Percentiles rank a stretch among this genome's conserved stretches.
Conservation (phyloP, 1,140 invertebrate species). For the Bactericera cockerelli region DNA sequence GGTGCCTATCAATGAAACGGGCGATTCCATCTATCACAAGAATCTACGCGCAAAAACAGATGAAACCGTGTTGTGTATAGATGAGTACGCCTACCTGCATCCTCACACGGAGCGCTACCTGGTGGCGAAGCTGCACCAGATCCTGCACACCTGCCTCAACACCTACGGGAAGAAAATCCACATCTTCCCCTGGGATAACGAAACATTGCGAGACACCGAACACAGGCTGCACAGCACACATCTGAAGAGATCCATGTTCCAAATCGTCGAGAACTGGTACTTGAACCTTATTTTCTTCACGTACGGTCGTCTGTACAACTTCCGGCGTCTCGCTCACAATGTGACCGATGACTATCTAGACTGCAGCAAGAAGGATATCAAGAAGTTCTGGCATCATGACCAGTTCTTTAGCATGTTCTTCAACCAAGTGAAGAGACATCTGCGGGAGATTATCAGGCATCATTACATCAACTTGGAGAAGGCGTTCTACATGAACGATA, state of each 20-base stretch:
- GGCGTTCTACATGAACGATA: not conserved
- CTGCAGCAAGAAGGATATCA: not conserved
- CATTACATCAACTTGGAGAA: not conserved
- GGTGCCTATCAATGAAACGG: not conserved
- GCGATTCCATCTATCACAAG: not conserved
- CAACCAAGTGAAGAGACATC: not conserved
- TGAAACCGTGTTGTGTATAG: not conserved
- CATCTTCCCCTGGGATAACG: not conserved
- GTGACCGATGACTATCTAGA: not conserved
- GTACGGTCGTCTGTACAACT: not conserved
- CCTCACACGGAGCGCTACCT: not conserved
- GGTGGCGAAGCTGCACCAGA: not conserved
- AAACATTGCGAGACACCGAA: not conserved
- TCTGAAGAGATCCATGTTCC: not conserved
- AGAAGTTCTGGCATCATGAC: not conserved
- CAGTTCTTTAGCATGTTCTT: not conserved
- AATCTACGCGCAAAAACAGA: not conserved
- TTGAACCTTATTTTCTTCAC: constrained; percentile 1
- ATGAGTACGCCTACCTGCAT: not conserved
- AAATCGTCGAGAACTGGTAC: not conserved
- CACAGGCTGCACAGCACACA: not conserved
- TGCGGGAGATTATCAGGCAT: not conserved
- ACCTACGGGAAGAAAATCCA: not conserved
- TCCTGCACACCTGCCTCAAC: not conserved
- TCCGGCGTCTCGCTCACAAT: not conserved